These are phyloP conservation scores for Cercocebus atys DNA, from an alignment of 2,113 vertebrate species.

Conservation along the genomic window DNA sequence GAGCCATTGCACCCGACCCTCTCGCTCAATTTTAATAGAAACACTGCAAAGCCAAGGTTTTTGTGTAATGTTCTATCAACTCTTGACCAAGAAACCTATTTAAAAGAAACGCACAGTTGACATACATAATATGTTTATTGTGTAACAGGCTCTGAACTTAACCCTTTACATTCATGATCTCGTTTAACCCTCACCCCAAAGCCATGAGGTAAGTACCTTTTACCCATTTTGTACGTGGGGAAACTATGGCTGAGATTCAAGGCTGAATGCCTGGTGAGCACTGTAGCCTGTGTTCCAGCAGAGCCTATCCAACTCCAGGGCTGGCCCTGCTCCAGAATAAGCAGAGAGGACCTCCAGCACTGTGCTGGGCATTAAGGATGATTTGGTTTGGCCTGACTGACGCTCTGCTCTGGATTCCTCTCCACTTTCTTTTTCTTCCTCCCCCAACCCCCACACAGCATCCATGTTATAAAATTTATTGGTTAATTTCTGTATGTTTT, in stretches of 20 bases:
- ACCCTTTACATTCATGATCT: neutral
- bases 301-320: neutral
- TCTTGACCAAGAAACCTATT: neutral
- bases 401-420: neutral
- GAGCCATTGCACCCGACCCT: fast-evolving
- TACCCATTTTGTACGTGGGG: neutral
- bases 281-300: neutral
- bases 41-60: neutral
- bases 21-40: neutral
- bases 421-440: neutral
- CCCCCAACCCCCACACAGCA: no score
- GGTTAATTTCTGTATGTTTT: neutral
- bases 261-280: neutral
- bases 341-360: neutral
- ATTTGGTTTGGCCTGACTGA: neutral
- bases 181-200: neutral
- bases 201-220: neutral
- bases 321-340: neutral
- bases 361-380: neutral
- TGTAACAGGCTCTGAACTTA: neutral
- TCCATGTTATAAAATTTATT: no score
- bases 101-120: neutral
- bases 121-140: neutral
- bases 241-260: neutral
- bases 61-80: neutral